These are phyloP conservation scores for Sebastes miniatus DNA, from an alignment of 2,797 vertebrate genomes.

Conservation along the genomic window DNA sequence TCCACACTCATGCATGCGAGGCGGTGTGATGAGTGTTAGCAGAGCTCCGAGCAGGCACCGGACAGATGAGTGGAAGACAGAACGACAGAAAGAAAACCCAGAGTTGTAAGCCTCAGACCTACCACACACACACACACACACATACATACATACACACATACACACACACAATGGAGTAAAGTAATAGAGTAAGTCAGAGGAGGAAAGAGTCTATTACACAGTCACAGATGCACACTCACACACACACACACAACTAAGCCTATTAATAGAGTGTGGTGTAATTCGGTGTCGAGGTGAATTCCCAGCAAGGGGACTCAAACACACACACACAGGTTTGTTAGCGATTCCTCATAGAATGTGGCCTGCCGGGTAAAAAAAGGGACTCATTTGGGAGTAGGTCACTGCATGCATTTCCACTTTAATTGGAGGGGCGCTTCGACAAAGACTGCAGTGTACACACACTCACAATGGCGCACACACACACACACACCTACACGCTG, in stretches of 20 bases:
- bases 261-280: slow-evolving; percentile 46
- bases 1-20: background rate
- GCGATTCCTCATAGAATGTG: slow-evolving; percentile 37
- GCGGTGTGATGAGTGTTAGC: background rate
- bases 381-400: slow-evolving; percentile 77
- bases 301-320: slow-evolving; percentile 7
- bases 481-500: background rate
- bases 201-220: background rate
- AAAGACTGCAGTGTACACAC: slow-evolving; percentile 41
- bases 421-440: slow-evolving; percentile 69
- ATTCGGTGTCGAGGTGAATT: slow-evolving; percentile 41
- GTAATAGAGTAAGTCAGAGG: background rate
- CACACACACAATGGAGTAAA: background rate
- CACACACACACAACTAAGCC: slow-evolving; percentile 1
- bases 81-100: background rate
- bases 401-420: slow-evolving; percentile 79
- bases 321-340: slow-evolving; percentile 45
- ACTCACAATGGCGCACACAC: slow-evolving; percentile 3
- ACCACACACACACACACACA: background rate
- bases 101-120: background rate
- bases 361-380: slow-evolving; percentile 53
- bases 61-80: background rate
- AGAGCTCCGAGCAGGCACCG: background rate
- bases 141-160: background rate
- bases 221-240: background rate